phyloP scores from a whole-genome alignment of 2,888 invertebrate species.

The Laspeyria flexula region DNA sequence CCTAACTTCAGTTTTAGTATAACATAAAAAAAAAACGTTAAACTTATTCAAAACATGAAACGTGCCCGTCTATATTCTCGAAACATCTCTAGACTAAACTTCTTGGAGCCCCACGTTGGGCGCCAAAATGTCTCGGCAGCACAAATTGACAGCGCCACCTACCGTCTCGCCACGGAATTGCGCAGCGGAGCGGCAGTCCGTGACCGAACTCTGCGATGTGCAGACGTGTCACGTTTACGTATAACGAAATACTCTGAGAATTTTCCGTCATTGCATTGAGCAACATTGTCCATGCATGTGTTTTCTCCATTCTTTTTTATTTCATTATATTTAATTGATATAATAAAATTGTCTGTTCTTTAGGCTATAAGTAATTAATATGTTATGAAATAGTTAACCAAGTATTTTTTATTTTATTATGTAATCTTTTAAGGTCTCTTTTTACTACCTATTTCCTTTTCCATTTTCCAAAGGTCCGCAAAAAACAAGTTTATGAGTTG shows the following conservation, averaged over 20 bases:
- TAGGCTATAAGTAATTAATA: too few species aligned
- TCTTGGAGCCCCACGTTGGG: slow-evolving; percentile 55
- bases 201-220: slow-evolving; percentile 70
- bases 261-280: slow-evolving; percentile 18
- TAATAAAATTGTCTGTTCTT: too few species aligned
- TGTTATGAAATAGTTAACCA: too few species aligned
- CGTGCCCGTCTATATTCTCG: slow-evolving; percentile 38
- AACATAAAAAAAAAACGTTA: slow-evolving; percentile 16
- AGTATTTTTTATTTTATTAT: too few species aligned
- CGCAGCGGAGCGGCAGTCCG: slow-evolving; percentile 65
- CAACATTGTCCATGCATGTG: neutral
- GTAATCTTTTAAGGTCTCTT: too few species aligned
- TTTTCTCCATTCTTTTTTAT: neutral
- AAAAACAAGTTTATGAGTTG: too few species aligned
- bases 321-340: too few species aligned
- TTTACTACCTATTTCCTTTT: too few species aligned
- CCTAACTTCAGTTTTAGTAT: slow-evolving; percentile 8
- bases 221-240: slow-evolving; percentile 63
- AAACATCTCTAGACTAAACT: slow-evolving; percentile 36
- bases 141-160: slow-evolving; percentile 79
- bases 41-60: slow-evolving; percentile 28
- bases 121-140: slow-evolving; percentile 64
- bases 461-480: too few species aligned
- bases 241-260: slow-evolving; percentile 64
- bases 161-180: slow-evolving; percentile 58